Evolutionary conservation across 2,888 invertebrate genomes (phyloP).

Genomic region (Eustalomyia histrio): DNA sequence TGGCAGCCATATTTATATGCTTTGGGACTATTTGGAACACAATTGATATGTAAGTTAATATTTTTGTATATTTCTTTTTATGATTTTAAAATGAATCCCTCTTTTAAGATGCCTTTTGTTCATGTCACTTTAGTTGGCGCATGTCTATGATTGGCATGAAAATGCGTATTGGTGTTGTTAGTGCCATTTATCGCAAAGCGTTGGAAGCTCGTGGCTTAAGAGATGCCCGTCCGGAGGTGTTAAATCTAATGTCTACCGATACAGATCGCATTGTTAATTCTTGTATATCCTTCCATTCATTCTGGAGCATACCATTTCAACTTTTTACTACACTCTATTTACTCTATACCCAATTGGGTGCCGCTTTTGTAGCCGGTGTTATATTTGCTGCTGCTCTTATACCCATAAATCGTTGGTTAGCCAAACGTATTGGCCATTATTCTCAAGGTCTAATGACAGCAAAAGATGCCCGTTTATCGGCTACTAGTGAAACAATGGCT

Average conservation of each 20-base stretch:
- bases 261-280: slow-evolving; percentile 97
- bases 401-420: slow-evolving; percentile 94
- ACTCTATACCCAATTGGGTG: slow-evolving; percentile 92
- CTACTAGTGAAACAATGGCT: slow-evolving; percentile 91
- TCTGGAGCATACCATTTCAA: slow-evolving; percentile 94
- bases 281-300: slow-evolving; percentile 96
- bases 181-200: slow-evolving; percentile 86
- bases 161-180: slow-evolving; percentile 91
- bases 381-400: slow-evolving; percentile 92
- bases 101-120: slow-evolving; percentile 86
- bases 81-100: not conserved
- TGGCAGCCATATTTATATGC: slow-evolving; percentile 84
- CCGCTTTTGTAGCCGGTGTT: slow-evolving; percentile 94
- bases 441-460: slow-evolving; percentile 93
- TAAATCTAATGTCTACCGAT: slow-evolving; percentile 98
- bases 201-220: slow-evolving; percentile 79
- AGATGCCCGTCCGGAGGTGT: slow-evolving; percentile 88
- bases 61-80: not conserved
- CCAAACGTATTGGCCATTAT: slow-evolving; percentile 91
- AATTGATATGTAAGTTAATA: slow-evolving; percentile 83
- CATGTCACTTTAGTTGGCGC: slow-evolving; percentile 93
- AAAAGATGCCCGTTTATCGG: slow-evolving; percentile 93
- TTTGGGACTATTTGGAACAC: slow-evolving; percentile 83
- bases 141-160: slow-evolving; percentile 91
- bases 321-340: slow-evolving; percentile 87